Evolutionary conservation across 2,888 invertebrate species (phyloP).

Genomic region (Drosophila subsilvestris): DNA sequence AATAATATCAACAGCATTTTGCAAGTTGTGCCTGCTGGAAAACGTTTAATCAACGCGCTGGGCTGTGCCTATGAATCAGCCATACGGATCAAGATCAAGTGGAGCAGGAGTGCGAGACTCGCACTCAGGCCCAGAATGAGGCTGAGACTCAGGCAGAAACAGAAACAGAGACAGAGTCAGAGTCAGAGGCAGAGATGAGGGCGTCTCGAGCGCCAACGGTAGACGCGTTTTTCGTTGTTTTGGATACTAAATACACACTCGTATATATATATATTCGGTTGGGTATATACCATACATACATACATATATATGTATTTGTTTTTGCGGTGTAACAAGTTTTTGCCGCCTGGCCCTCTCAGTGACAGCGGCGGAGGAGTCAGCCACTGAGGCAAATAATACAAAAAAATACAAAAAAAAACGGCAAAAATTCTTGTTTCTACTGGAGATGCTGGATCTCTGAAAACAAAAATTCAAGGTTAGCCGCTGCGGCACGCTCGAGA

Average conservation of each 20-base stretch:
- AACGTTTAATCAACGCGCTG: constrained; percentile 62
- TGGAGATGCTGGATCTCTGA: constrained; percentile 54
- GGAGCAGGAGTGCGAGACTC: constrained; percentile 29
- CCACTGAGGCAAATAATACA: constrained; percentile 37
- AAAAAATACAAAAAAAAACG: constrained; percentile 22
- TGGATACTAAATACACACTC: constrained; percentile 16
- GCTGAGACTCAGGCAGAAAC: constrained; percentile 17
- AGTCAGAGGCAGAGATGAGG: constrained; percentile 39
- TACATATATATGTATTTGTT: constrained; percentile 26
- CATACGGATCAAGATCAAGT: constrained; percentile 58
- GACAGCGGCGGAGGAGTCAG: constrained; percentile 65
- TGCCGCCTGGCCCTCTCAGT: constrained; percentile 28
- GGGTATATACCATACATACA: too few species aligned
- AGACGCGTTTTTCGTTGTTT: constrained; percentile 42
- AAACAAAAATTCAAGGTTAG: constrained; percentile 71
- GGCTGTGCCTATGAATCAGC: constrained; percentile 70
- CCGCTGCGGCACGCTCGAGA: constrained; percentile 65
- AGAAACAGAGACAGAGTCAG: constrained; percentile 7
- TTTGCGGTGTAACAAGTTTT: constrained; percentile 75
- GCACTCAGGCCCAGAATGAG: not conserved
- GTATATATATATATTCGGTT: constrained; percentile 15
- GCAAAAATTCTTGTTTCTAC: constrained; percentile 69
- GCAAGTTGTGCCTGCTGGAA: constrained; percentile 14
- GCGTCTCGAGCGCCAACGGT: constrained; percentile 54
- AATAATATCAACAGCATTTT: constrained; percentile 80